phyloP scores from a whole-genome alignment of 2,888 invertebrate species.

The Cephus rjabovi region DNA sequence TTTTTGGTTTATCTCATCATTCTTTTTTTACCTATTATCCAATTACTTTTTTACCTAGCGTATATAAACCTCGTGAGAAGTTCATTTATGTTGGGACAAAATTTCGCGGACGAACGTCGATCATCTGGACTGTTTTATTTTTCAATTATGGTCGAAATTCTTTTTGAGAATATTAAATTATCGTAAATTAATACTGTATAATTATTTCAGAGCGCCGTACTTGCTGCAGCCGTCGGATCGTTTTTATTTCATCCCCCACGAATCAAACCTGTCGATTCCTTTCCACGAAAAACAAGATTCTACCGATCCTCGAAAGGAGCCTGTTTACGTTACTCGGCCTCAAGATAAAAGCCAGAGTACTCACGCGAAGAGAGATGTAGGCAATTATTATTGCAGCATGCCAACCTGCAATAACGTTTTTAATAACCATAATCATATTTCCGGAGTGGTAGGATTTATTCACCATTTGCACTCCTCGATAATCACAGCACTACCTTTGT shows the following conservation, averaged over 20 bases:
- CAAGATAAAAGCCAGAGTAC: not conserved
- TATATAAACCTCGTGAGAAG: slow-evolving; percentile 47
- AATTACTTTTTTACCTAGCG: not conserved
- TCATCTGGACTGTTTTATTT: not conserved
- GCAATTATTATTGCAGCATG: not conserved
- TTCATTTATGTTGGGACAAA: slow-evolving; percentile 25
- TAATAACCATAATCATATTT: not conserved
- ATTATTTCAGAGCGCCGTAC: not conserved
- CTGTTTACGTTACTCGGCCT: not conserved
- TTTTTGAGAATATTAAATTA: not conserved
- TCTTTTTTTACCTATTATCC: not conserved
- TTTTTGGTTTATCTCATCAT: not conserved
- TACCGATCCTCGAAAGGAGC: not conserved
- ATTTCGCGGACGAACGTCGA: not conserved
- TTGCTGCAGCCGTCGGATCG: not conserved
- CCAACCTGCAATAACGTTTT: not conserved
- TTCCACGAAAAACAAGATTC: not conserved
- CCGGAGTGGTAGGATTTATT: not conserved
- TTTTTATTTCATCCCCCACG: not conserved
- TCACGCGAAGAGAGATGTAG: not conserved
- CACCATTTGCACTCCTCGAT: not conserved
- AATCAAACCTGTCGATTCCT: not conserved
- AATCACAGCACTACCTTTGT: not conserved
- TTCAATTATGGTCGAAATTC: not conserved
- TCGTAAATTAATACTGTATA: not conserved